Conservation (phyloP, 2,797 vertebrate species). For the Sphenodon punctatus region DNA sequence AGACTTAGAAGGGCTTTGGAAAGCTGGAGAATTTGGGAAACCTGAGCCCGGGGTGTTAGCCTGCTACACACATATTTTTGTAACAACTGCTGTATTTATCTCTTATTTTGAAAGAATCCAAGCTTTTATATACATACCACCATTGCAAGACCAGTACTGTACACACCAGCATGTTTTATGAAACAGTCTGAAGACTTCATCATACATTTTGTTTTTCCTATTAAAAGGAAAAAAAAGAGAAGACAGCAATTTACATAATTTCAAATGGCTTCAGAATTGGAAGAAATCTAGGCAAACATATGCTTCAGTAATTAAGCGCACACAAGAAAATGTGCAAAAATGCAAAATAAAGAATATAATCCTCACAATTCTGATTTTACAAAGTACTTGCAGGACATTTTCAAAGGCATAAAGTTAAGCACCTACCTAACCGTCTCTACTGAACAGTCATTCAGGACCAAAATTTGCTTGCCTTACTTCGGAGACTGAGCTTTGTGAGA, state of each 20-base stretch:
- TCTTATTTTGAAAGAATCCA: not conserved
- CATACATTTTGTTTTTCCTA: conserved; percentile 99
- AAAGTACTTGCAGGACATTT: not conserved
- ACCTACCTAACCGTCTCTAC: not conserved
- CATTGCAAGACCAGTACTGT: conserved; percentile 96
- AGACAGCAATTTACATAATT: not conserved
- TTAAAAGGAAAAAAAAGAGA: conserved; percentile 41
- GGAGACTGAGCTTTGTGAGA: not conserved
- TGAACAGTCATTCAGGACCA: not conserved
- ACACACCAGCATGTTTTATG: conserved; percentile 92
- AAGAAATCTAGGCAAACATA: not conserved
- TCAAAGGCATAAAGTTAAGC: too few relatives aligned
- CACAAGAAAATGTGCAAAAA: not conserved
- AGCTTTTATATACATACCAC: conserved; percentile 83
- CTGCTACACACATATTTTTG: not conserved
- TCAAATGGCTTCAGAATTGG: not conserved
- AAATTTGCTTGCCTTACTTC: not conserved
- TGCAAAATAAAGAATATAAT: not conserved
- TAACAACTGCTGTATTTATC: not conserved
- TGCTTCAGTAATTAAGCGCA: not conserved
- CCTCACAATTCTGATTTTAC: too few relatives aligned
- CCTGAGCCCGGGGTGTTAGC: too few relatives aligned
- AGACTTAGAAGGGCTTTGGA: too few relatives aligned
- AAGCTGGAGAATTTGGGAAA: too few relatives aligned
- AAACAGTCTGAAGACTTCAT: conserved; percentile 99